phyloP scores from a whole-genome alignment of 2,113 vertebrate genomes.

The Lota lota region DNA sequence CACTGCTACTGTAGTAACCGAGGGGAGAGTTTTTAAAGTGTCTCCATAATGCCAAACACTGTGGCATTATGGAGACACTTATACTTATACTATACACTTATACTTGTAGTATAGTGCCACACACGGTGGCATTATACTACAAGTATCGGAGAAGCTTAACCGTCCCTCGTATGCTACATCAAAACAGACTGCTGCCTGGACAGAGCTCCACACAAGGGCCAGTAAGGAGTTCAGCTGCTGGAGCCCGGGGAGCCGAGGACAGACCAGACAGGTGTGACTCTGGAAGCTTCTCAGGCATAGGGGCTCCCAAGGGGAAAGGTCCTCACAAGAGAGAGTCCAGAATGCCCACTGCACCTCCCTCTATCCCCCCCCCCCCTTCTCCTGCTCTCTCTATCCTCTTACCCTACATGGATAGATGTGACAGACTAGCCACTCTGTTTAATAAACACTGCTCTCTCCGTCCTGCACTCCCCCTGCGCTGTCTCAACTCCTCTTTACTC shows the following conservation, averaged over 20 bases:
- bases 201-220: too few relatives aligned
- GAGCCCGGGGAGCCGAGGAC: slow-evolving; percentile 25
- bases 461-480: slow-evolving; percentile 43
- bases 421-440: slow-evolving; percentile 66
- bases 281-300: slow-evolving; percentile 32
- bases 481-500: slow-evolving; percentile 20
- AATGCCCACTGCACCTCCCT: slow-evolving; percentile 52
- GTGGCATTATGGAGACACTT: too few relatives aligned
- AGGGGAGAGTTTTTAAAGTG: too few relatives aligned
- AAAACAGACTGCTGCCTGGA: background rate
- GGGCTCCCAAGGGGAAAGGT: slow-evolving; percentile 34
- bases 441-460: slow-evolving; percentile 67
- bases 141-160: too few relatives aligned
- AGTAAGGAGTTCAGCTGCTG: background rate
- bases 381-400: slow-evolving; percentile 41
- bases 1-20: too few relatives aligned
- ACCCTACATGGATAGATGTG: slow-evolving; percentile 74
- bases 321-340: slow-evolving; percentile 47
- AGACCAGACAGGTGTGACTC: slow-evolving; percentile 48
- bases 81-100: too few relatives aligned
- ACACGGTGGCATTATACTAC: too few relatives aligned
- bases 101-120: background rate
- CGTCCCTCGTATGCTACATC: too few relatives aligned
- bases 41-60: too few relatives aligned
- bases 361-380: too few relatives aligned